phyloP scores from a whole-genome alignment of 2,888 invertebrate genomes.

The Morpho achilles region DNA sequence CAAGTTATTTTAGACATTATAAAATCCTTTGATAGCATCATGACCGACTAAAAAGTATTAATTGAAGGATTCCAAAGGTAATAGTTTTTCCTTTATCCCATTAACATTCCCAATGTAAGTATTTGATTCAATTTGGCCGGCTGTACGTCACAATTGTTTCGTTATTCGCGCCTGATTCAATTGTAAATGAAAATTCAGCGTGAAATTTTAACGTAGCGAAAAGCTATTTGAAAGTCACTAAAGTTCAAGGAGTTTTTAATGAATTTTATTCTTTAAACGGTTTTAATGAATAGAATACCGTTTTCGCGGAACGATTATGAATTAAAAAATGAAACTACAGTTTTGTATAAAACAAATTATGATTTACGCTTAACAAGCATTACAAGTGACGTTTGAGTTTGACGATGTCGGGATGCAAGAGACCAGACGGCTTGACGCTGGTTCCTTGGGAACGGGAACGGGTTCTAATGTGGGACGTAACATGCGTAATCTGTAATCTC shows the following conservation, averaged over 20 bases:
- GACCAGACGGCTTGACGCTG: no score
- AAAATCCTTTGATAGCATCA: not conserved
- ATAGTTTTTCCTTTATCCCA: slow-evolving; percentile 30
- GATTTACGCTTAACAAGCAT: not conserved
- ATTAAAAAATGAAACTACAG: no score
- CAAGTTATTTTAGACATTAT: not conserved
- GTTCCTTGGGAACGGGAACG: no score
- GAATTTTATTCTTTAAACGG: not conserved
- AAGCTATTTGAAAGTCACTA: not conserved
- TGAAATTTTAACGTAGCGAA: slow-evolving; percentile 1
- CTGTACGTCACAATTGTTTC: slow-evolving; percentile 28
- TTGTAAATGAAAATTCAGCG: slow-evolving; percentile 18
- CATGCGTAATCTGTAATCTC: no score
- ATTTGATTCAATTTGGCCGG: slow-evolving; percentile 28
- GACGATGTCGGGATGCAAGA: no score
- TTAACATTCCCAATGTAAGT: slow-evolving; percentile 31
- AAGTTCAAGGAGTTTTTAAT: not conserved
- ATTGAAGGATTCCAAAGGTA: slow-evolving; percentile 21
- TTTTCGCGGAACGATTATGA: not conserved
- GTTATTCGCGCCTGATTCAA: slow-evolving; percentile 20
- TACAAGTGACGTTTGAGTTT: no score
- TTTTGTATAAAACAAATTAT: not conserved
- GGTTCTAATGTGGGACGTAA: no score
- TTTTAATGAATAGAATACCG: not conserved
- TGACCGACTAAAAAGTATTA: not conserved